Percentiles rank a stretch among this genome's conserved stretches.
phyloP scores from a whole-genome alignment of 2,113 vertebrate species.

The Cyanocitta stelleri region DNA sequence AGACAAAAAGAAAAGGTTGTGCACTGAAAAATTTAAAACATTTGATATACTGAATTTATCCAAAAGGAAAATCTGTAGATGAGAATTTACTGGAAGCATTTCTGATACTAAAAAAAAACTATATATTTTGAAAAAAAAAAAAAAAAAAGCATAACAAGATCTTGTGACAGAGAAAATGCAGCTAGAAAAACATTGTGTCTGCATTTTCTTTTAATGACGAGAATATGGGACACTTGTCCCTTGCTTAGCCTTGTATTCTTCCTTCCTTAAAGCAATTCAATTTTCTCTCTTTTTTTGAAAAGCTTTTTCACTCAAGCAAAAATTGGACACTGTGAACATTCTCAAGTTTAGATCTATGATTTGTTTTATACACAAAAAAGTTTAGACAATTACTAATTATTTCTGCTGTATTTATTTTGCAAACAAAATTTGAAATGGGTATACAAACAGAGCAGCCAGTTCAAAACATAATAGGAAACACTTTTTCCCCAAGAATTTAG shows the following conservation, averaged over 20 bases:
- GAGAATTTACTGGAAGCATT: not conserved
- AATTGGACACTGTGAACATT: not conserved
- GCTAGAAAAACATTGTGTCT: not conserved
- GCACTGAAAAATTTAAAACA: not conserved
- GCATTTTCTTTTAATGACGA: not conserved
- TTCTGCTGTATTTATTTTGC: not conserved
- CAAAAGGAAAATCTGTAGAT: not conserved
- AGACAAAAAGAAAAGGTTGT: accelerated
- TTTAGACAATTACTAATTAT: not conserved
- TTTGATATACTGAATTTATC: not conserved
- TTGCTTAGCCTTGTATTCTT: not conserved
- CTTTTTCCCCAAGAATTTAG: not conserved
- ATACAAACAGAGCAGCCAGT: not conserved
- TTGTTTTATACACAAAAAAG: not conserved
- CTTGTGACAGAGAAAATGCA: not conserved
- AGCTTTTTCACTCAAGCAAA: not conserved
- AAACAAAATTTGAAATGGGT: not conserved
- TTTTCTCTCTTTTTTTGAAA: not conserved
- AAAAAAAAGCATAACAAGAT: accelerated
- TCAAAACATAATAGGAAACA: not conserved
- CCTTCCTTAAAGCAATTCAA: not conserved
- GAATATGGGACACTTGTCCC: not conserved
- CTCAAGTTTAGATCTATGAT: not conserved
- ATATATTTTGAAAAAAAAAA: not conserved
- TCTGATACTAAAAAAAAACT: not conserved